phyloP scores from a whole-genome alignment of 1,140 invertebrate genomes.

The Dreissena polymorpha region DNA sequence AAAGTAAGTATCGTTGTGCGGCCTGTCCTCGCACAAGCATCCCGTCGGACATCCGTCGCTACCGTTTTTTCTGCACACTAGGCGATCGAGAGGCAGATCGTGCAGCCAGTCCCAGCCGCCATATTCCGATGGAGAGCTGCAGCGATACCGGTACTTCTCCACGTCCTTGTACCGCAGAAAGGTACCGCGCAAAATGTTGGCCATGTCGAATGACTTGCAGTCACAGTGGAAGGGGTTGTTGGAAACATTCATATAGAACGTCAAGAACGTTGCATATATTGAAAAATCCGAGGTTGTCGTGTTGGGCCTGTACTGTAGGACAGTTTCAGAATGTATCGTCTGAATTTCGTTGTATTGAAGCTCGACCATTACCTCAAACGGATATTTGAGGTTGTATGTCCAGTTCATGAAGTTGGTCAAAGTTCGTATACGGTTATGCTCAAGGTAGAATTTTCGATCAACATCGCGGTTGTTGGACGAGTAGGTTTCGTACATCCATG shows the following conservation, averaged over 20 bases:
- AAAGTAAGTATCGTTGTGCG: conserved; percentile 34
- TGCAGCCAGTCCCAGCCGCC: conserved; percentile 37
- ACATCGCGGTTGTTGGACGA: neutral
- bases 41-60: conserved; percentile 17
- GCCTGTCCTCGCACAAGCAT: conserved; percentile 38
- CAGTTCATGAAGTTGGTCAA: conserved; percentile 38
- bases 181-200: neutral
- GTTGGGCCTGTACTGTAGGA: neutral
- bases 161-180: conserved; percentile 18
- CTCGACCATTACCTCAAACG: conserved; percentile 24
- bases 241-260: conserved; percentile 12
- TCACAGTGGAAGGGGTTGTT: conserved; percentile 43
- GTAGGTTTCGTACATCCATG: conserved; percentile 37
- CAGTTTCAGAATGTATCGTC: neutral
- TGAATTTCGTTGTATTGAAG: conserved; percentile 18
- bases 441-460: conserved; percentile 10
- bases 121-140: neutral
- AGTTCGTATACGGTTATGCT: conserved; percentile 16
- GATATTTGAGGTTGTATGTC: conserved; percentile 32
- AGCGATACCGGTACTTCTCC: conserved; percentile 32
- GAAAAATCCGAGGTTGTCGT: neutral
- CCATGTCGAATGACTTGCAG: conserved; percentile 8
- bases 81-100: conserved; percentile 7
- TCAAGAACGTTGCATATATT: conserved; percentile 18
- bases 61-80: conserved; percentile 22